Evolutionary conservation across 2,797 vertebrate species (phyloP).

Genomic region (Lophura swinhoii): DNA sequence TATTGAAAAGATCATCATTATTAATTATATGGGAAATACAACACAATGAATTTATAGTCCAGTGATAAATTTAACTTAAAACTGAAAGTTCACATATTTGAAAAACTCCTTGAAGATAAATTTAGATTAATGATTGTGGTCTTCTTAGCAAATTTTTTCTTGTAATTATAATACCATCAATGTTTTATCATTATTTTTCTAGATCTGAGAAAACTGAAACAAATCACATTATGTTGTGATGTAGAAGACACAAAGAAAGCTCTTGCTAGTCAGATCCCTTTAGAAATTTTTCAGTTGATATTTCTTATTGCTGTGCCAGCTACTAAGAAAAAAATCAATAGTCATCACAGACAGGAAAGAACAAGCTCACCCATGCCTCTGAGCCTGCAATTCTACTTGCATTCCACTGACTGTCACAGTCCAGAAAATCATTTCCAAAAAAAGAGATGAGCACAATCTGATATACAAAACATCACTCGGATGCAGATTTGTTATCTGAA

Average conservation of each 20-base stretch:
- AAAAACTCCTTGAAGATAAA: slow-evolving; percentile 25
- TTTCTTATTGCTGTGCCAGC: background rate
- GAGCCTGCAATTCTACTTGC: background rate
- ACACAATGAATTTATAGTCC: background rate
- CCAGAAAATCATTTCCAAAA: background rate
- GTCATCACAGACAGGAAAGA: background rate
- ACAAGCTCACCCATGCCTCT: background rate
- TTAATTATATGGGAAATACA: slow-evolving; percentile 2
- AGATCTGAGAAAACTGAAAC: background rate
- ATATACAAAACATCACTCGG: background rate
- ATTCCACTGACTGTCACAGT: background rate
- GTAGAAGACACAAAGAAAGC: background rate
- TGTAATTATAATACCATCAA: background rate
- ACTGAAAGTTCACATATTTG: background rate
- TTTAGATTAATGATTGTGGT: background rate
- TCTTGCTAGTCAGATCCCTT: background rate
- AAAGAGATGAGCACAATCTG: background rate
- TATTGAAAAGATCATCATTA: background rate
- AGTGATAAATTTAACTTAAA: slow-evolving; percentile 29
- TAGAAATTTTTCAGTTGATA: background rate
- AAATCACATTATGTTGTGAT: background rate
- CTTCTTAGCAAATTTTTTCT: background rate
- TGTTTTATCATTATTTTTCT: background rate
- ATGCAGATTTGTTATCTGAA: background rate
- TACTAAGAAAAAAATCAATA: background rate